Percentiles rank a stretch among this genome's conserved stretches.
Evolutionary conservation across 2,113 vertebrate species (phyloP).

Genomic region (Gobiocypris rarus): DNA sequence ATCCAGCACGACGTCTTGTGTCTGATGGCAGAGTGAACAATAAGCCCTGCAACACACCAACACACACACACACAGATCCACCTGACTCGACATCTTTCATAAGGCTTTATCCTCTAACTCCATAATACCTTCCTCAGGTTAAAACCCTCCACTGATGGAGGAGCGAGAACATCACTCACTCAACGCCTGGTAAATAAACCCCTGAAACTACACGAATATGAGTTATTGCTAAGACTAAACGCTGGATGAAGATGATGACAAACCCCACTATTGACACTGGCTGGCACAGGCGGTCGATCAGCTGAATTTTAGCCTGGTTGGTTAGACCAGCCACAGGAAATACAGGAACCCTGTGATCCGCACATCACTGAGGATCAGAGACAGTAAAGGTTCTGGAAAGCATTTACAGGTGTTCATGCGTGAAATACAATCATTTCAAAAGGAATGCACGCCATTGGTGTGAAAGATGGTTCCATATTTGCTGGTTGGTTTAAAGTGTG

Average conservation of each 20-base stretch:
- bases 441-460: background rate
- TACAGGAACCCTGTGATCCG: too few species aligned
- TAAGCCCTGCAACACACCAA: constrained; percentile 56
- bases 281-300: too few species aligned
- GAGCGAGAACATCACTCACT: background rate
- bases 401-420: too few species aligned
- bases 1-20: constrained; percentile 53
- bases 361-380: too few species aligned
- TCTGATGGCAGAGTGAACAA: constrained; percentile 51
- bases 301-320: constrained; percentile 41
- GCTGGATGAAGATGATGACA: constrained; percentile 72
- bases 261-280: background rate
- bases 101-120: constrained; percentile 76
- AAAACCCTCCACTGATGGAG: background rate
- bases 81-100: constrained; percentile 80
- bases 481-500: too few species aligned
- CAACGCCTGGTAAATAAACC: background rate
- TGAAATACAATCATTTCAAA: background rate
- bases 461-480: background rate
- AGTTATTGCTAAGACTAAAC: constrained; percentile 55
- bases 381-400: background rate
- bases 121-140: constrained; percentile 67
- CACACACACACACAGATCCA: constrained; percentile 64
- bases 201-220: background rate
- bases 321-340: background rate